Conservation (phyloP, 2,797 vertebrate genomes). For the Lacerta bilineata region DNA sequence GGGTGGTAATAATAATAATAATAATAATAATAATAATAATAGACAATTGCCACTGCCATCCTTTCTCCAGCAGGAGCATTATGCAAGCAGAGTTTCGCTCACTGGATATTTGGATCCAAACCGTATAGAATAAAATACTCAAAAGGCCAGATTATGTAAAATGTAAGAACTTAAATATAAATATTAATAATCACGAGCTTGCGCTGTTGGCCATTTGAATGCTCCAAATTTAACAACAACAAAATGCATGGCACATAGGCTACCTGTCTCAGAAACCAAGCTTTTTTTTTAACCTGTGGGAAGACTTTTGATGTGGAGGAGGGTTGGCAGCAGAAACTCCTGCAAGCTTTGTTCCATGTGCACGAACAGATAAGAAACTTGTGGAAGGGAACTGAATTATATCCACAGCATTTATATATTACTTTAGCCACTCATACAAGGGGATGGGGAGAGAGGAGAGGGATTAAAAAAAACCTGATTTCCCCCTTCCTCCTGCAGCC, state of each 20-base stretch:
- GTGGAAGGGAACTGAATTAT: background rate
- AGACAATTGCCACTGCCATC: too few species aligned
- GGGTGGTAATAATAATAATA: too few species aligned
- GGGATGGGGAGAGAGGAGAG: background rate
- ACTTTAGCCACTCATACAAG: background rate
- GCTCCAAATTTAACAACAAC: background rate
- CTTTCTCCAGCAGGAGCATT: too few species aligned
- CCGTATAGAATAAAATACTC: background rate
- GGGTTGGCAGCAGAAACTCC: background rate
- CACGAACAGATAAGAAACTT: background rate
- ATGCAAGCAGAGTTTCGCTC: too few species aligned
- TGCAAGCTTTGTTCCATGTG: background rate
- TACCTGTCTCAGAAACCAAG: background rate
- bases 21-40: too few species aligned
- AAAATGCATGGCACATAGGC: too few species aligned
- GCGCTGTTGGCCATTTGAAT: background rate
- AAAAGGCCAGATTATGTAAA: background rate
- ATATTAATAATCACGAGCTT: background rate
- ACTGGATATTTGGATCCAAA: slow-evolving; percentile 5
- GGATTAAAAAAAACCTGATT: too few species aligned
- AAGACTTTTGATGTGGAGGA: background rate
- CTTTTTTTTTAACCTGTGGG: background rate
- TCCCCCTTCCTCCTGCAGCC: background rate
- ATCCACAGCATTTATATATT: background rate
- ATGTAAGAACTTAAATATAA: background rate